Percentiles rank a stretch among this genome's conserved stretches.
Evolutionary conservation across 2,113 vertebrate species (phyloP).

Genomic region (Pitta sordida): DNA sequence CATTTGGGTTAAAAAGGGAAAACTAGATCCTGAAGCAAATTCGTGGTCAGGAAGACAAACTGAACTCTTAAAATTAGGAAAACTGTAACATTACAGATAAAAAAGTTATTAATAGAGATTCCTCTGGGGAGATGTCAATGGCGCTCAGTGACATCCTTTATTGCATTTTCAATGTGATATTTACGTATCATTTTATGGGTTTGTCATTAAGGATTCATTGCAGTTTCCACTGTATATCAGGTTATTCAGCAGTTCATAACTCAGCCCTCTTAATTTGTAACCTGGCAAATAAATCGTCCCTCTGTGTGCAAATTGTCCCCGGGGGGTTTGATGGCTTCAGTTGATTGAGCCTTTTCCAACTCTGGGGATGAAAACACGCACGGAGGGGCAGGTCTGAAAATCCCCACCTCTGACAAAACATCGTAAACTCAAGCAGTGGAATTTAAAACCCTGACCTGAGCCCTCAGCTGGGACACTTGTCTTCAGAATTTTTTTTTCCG

Average conservation of each 20-base stretch:
- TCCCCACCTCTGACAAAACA: not conserved
- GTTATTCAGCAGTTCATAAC: constrained; percentile 12
- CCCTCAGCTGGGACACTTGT: not conserved
- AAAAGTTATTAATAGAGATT: too few species aligned
- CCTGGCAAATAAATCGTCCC: not conserved
- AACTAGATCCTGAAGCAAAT: not conserved
- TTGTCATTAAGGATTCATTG: constrained; percentile 17
- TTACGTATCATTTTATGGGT: constrained; percentile 13
- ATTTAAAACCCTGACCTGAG: not conserved
- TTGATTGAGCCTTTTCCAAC: not conserved
- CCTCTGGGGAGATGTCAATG: not conserved
- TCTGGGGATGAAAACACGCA: not conserved
- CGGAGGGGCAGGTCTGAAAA: not conserved
- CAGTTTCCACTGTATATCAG: not conserved
- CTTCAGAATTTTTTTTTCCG: not conserved
- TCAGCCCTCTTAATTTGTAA: constrained; percentile 10
- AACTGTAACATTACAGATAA: not conserved
- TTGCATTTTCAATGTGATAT: not conserved
- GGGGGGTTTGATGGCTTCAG: not conserved
- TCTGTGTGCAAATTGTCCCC: not conserved
- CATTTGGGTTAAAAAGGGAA: not conserved
- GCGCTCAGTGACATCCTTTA: not conserved
- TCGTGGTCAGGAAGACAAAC: not conserved
- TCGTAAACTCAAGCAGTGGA: not conserved
- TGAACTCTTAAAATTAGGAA: not conserved